Percentiles rank a stretch among this genome's conserved stretches.
phyloP scores from a whole-genome alignment of 2,113 vertebrate species.

The Polyodon spathula region DNA sequence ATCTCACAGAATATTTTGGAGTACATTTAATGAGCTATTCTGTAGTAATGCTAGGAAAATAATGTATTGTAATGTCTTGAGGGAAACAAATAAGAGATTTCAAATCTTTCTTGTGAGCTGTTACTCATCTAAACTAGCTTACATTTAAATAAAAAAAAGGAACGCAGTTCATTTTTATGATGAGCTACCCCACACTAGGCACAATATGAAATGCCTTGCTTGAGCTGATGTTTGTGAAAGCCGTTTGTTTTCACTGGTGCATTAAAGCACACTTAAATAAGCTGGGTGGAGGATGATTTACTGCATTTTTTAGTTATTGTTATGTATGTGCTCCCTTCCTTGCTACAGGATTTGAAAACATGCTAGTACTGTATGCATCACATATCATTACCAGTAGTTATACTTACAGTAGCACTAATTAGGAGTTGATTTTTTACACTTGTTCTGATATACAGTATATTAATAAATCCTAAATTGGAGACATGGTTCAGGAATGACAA shows the following conservation, averaged over 20 bases:
- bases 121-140: background rate
- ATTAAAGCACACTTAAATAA: background rate
- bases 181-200: background rate
- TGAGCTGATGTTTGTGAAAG: background rate
- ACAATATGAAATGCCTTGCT: background rate
- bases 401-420: background rate
- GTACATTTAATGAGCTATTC: background rate
- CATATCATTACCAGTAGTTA: background rate
- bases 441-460: background rate
- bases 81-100: background rate
- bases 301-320: background rate
- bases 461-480: conserved; percentile 5
- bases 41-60: background rate
- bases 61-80: background rate
- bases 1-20: background rate
- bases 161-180: background rate
- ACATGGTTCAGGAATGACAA: conserved; percentile 9
- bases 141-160: background rate
- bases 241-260: background rate
- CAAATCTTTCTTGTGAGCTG: background rate
- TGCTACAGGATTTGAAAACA: background rate
- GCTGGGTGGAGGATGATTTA: background rate
- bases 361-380: background rate
- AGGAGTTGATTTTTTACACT: background rate
- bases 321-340: background rate